phyloP scores from a whole-genome alignment of 2,797 vertebrate genomes.

The Propithecus deckenii region DNA sequence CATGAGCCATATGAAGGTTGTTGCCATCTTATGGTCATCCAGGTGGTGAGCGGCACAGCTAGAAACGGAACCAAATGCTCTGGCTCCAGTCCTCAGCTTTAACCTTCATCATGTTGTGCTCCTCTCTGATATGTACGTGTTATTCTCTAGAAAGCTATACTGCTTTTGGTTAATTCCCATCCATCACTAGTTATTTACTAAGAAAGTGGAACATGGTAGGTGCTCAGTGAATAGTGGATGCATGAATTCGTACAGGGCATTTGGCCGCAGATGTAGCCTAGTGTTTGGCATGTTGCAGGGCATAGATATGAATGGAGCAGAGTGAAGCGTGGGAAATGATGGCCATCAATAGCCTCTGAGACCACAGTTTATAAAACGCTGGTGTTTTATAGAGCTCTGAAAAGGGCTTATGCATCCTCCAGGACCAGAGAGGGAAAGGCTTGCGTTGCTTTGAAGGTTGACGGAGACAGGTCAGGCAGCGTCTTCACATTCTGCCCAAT shows the following conservation, averaged over 20 bases:
- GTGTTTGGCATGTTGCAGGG: neutral
- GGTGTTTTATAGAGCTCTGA: neutral
- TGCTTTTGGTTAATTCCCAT: neutral
- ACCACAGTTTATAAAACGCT: neutral
- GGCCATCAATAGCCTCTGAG: neutral
- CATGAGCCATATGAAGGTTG: neutral
- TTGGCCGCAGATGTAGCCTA: too few species aligned
- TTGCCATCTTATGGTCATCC: neutral
- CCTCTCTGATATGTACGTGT: neutral
- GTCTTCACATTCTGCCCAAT: neutral
- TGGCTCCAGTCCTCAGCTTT: neutral
- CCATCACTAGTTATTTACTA: neutral
- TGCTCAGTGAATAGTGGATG: too few species aligned
- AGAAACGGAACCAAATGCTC: neutral
- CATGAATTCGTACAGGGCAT: too few species aligned
- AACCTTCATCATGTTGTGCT: accelerated
- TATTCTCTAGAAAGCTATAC: neutral
- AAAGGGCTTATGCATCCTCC: neutral
- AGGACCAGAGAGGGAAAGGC: neutral
- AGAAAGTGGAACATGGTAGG: neutral
- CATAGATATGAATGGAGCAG: neutral
- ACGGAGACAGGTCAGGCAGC: accelerated
- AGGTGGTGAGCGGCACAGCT: neutral
- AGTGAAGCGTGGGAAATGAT: neutral
- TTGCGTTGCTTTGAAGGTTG: neutral